phyloP scores from a whole-genome alignment of 37 sponge, comb jelly and placozoan species.

The Axinella damicornis region DNA sequence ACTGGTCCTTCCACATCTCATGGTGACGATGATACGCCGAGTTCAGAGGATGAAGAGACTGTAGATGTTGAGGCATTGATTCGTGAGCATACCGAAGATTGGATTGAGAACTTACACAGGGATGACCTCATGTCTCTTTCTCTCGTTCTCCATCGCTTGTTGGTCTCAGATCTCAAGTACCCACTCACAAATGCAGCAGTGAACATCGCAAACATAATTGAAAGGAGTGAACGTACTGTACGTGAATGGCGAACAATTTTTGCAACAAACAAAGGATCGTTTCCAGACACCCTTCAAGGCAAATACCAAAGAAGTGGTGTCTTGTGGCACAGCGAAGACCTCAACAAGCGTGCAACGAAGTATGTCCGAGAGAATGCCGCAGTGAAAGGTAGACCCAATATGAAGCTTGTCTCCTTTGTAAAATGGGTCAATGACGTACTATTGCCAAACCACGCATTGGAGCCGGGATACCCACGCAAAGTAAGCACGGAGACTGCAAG shows the following conservation, averaged over 20 bases:
- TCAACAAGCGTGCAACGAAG: constrained; percentile 15
- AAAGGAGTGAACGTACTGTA: background rate
- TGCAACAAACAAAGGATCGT: background rate
- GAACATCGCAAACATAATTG: background rate
- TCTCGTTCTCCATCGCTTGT: background rate
- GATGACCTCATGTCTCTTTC: constrained; percentile 11
- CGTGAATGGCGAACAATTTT: too few species aligned
- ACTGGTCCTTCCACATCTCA: too few species aligned
- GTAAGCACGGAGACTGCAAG: constrained; percentile 5
- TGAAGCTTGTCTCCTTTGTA: constrained; percentile 3
- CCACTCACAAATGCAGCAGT: background rate
- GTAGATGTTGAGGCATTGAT: too few species aligned
- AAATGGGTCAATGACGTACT: constrained; percentile 12
- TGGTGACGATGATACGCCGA: too few species aligned
- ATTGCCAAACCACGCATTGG: constrained; percentile 2
- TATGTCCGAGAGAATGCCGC: constrained; percentile 29
- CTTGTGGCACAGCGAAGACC: constrained; percentile 6
- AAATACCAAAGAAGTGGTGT: constrained; percentile 12
- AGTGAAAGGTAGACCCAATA: constrained; percentile 38
- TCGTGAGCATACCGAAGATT: too few species aligned
- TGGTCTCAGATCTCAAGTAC: background rate
- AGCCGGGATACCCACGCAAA: constrained; percentile 30
- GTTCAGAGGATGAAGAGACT: too few species aligned
- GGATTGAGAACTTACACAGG: constrained; percentile 9
- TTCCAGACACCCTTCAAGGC: constrained; percentile 39